A percentile compares a stretch with the other conserved stretches of the same genome.
phyloP scores from a whole-genome alignment of 1,140 invertebrate species.

The Holotrichia oblita region DNA sequence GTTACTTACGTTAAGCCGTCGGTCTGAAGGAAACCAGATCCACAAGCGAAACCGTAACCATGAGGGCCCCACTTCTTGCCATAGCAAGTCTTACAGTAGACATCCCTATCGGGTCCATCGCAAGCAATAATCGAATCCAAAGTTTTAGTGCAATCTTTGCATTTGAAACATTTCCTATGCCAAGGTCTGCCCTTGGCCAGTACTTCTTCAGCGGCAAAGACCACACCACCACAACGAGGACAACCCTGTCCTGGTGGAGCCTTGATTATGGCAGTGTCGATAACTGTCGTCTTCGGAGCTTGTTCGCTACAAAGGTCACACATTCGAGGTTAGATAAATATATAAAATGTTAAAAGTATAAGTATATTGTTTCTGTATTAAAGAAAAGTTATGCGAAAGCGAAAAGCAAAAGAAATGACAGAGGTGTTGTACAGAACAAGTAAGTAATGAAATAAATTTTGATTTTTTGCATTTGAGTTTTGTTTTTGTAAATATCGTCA shows the following conservation, averaged over 20 bases:
- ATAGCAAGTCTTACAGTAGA: constrained; percentile 95
- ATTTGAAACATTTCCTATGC: constrained; percentile 99
- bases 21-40: constrained; percentile 91
- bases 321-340: neutral
- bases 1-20: constrained; percentile 83
- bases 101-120: constrained; percentile 87
- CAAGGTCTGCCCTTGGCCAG: constrained; percentile 89
- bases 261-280: constrained; percentile 82
- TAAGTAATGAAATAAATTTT: neutral
- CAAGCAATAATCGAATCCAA: constrained; percentile 94
- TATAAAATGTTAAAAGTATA: neutral
- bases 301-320: constrained; percentile 64
- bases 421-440: constrained; percentile 41
- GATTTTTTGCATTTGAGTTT: neutral
- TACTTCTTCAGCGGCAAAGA: constrained; percentile 91
- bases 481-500: neutral
- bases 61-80: constrained; percentile 94
- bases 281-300: constrained; percentile 76
- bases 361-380: neutral
- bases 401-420: constrained; percentile 45
- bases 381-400: constrained; percentile 18
- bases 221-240: constrained; percentile 88
- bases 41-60: constrained; percentile 94
- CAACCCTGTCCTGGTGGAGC: constrained; percentile 87
- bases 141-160: constrained; percentile 90